Evolutionary conservation across 2,797 vertebrate species (phyloP).

Genomic region (Tapera naevia): DNA sequence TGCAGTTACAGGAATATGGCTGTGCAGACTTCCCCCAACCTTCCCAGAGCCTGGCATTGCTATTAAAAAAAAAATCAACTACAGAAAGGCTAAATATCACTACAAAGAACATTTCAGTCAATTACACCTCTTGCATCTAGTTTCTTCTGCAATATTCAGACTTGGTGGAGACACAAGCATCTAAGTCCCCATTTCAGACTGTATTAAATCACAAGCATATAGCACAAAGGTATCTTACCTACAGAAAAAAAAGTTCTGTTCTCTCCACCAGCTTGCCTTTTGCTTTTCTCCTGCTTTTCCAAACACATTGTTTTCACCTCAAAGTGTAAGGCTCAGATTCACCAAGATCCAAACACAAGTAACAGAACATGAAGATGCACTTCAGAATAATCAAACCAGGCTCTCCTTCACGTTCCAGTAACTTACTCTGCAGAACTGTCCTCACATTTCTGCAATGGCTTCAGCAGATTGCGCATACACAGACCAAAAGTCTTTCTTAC

Average conservation of each 20-base stretch:
- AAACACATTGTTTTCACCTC: background rate
- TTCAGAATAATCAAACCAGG: background rate
- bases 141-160: background rate
- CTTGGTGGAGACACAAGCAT: background rate
- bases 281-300: background rate
- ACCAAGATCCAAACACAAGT: background rate
- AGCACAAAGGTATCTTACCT: background rate
- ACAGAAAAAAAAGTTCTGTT: background rate
- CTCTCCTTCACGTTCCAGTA: background rate
- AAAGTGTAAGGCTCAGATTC: background rate
- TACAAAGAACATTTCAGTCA: background rate
- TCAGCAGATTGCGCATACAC: background rate
- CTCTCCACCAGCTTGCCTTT: background rate
- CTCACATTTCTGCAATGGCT: background rate
- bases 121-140: background rate
- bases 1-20: background rate
- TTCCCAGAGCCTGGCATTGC: background rate
- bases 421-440: background rate
- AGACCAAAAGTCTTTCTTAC: background rate
- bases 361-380: background rate
- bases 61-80: background rate
- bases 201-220: background rate
- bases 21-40: background rate
- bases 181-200: background rate
- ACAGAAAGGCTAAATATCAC: background rate